Base-by-base conservation (phyloP, 2,797 vertebrate species). In the Lepus oiostolus region DNA sequence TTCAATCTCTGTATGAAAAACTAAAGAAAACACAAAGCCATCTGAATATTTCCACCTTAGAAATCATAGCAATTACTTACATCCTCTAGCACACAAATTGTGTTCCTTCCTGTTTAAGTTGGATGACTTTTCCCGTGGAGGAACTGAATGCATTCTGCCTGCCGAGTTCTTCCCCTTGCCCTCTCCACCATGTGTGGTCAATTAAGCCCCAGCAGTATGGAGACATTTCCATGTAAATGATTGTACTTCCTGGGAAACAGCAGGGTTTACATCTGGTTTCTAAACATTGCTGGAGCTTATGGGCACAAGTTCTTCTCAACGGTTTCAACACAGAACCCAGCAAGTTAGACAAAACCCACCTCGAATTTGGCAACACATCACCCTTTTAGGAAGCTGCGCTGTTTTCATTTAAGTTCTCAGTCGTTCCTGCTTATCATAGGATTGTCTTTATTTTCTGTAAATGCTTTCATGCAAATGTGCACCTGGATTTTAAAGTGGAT, bases 61-160 rank as follows among this genome's bases (percentile, higher is more conserved):
- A 89, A 93, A 94, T 92, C 79, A 91, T 22, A 94, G 87, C 38
- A 54, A 71, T 96, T 89, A 91, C 83, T 95, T 92, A 80, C 80
- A 93, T 82, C 60, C 35, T 80, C 86, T 68, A 68, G 68, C 80
- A 75, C 90, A 96, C 85, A 91, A 52, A 81, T 92, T 58, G 28
- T 88, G 93, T 65, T 96, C 88, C 91, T 95, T 96, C 95, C 94
- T 96, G 94, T 96, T 95, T 92, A 94, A 71, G 60, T 85, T 97
- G 95, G 90, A 92, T 86, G 77, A 65, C 80, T 96, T 95, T 88
- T 91, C 80, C 76, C 83, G 54, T 80, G 71, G 77, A 88, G 84
- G 65, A 97, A 89, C 71, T 77, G 26, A 87, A 87, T 52, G 58
- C 81, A 77, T 92, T 95, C 90, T 13, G 12, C 77, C 90, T 13